A percentile compares a stretch with the other conserved stretches of the same genome.
These are phyloP conservation scores for Lates calcarifer DNA, from an alignment of 2,113 vertebrate genomes.

Conservation along the genomic window DNA sequence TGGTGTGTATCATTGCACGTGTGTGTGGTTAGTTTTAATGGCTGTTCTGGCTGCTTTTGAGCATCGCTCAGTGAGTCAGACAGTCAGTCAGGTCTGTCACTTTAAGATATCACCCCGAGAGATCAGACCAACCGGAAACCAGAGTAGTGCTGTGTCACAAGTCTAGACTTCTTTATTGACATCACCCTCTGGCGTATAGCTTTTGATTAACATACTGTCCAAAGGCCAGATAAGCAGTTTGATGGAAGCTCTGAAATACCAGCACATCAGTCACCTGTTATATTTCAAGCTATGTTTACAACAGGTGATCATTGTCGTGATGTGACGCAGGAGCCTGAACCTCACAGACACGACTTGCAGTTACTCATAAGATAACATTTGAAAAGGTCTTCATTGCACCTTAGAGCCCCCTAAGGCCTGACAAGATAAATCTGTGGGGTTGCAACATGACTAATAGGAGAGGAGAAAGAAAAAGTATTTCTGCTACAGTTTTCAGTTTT, in stretches of 20 bases:
- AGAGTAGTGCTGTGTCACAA: constrained; percentile 43
- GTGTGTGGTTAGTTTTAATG: constrained; percentile 31
- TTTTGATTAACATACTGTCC: constrained; percentile 28
- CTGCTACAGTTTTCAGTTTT: too few species aligned
- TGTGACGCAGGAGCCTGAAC: constrained; percentile 11
- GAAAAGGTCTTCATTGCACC: not conserved
- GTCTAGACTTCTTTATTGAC: constrained; percentile 46
- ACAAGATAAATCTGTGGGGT: not conserved
- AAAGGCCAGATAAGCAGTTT: constrained; percentile 10
- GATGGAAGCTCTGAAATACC: constrained; percentile 3
- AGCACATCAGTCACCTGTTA: not conserved
- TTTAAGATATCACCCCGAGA: constrained; percentile 55
- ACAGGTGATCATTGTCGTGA: not conserved
- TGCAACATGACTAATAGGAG: not conserved
- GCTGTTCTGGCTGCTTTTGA: constrained; percentile 49
- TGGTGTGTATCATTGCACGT: not conserved
- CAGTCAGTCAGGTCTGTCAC: constrained; percentile 28
- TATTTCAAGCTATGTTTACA: constrained; percentile 25
- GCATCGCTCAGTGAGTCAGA: constrained; percentile 35
- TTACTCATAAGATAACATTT: constrained; percentile 2
- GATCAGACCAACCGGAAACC: constrained; percentile 52
- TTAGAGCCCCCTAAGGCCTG: not conserved
- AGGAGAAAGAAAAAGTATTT: too few species aligned
- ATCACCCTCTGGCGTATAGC: constrained; percentile 31
- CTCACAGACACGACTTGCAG: not conserved